Base-by-base conservation (phyloP, 1,140 invertebrate genomes). In the Danaus melanippus region DNA sequence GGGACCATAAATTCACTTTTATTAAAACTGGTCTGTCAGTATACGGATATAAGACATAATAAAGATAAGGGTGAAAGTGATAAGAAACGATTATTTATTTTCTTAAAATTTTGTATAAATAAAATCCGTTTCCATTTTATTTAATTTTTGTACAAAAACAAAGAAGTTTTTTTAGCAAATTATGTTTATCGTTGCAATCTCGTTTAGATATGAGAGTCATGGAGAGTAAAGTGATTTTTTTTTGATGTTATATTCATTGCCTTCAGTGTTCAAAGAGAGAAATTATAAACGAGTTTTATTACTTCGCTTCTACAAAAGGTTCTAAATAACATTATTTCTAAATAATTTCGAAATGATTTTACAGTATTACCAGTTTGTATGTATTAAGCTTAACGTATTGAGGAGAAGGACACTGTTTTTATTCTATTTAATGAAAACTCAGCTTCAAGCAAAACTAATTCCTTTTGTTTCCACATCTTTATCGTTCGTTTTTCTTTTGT, bases 1-100 rank as follows among this genome's bases (percentile, higher is more conserved):
- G 58, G 58, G 58, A 60, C 58, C 52, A 64, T 64, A 64, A 64
- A 64, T 64, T 58, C 55, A 60, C 52, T 60, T 60, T 61, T 65
- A 61, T 65, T 65, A 65, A 65, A 65, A 60, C 62, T 65, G 58
- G 54, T 58, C 58, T 60, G 56, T 52, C 53, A 56, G 41, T 52
- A 50, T 46, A 65, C 54, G 59, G 55, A 53, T 60, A 55, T 55
- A 43, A 60, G 58, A 65, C 55, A 56, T 65, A 61, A 65, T 65
- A 49, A 65, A 65, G 62, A 65, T 46, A 56, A 58, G 58, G 56
- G 46, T 53, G 48, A 56, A 53, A 46, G 41, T 17, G 21, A 40
- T 52, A 58, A 47, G 45, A 50, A 21, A 17, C 10, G 2, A 12
- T 46, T 12, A 51, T 50, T 41, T 46, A 50, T 57, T 57, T 42